Base-by-base conservation (phyloP, 2,797 vertebrate species). In the Adrianichthys oophorus region DNA sequence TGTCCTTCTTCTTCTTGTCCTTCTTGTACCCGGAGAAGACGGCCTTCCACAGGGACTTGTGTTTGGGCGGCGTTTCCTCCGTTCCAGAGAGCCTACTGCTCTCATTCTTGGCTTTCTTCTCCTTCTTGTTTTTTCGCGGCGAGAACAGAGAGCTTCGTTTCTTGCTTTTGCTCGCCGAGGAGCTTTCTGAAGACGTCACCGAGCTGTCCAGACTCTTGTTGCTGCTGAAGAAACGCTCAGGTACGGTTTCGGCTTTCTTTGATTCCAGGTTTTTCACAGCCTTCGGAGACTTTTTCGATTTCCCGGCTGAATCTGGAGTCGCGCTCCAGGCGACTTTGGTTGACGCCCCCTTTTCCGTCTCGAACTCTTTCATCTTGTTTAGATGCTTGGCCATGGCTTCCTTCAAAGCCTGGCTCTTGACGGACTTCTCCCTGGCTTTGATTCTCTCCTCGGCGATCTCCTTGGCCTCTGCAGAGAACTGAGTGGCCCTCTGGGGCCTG, bases 11-110 rank as follows among this genome's bases (percentile, higher is more conserved):
- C 91, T 98, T 99, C 68, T 95, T 98, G 87, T 99, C 97, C 82
- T 95, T 99, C 84, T 96, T 98, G 84, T 98, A 97, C 3, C 98
- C 95, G 0, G 96, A 98, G 85, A 98, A 99, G 48, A 99, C 97
- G 0, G 95, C 92, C 76, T 98, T 99, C 97, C 97, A 99, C 58
- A 99, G 64, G 0, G 97, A 99, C 84, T 91, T 95, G 78, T 95
- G 94, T 65, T 98, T 99, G 53, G 94, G 85, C 1, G 93, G 87
- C 0, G 93, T 93, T 49, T 94, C 94, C 0, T 95, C 97, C 0
- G 86, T 86, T 50, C 94, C 91, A 0, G 92, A 90, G 24, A 72
- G 54, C 52, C 89, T 86, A 59, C 86, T 86, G 78, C 84, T 77
- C 62, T 97, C 95, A 0, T 92, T 94, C 85, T 98, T 98, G 17